These are phyloP conservation scores for Stenopsyche tienmushanensis DNA, from an alignment of 1,140 invertebrate genomes.

Conservation along the genomic window DNA sequence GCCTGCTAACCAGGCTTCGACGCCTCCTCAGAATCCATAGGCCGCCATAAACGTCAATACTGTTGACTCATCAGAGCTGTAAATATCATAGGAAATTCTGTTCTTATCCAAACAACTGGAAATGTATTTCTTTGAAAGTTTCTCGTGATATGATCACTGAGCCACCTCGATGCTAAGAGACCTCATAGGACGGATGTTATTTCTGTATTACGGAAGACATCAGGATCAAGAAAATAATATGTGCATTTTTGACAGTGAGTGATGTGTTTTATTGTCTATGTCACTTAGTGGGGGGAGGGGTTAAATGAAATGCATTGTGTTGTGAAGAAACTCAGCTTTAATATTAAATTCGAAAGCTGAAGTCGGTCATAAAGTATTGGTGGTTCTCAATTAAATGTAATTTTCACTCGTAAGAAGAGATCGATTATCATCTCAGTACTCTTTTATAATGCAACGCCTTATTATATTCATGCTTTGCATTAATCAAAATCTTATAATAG, in stretches of 20 bases:
- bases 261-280: constrained; percentile 15
- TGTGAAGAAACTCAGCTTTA: constrained; percentile 12
- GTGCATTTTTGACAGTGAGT: constrained; percentile 20
- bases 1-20: constrained; percentile 18
- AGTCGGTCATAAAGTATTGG: not conserved
- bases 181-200: not conserved
- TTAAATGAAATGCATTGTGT: not conserved
- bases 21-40: constrained; percentile 26
- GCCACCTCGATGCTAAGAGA: constrained; percentile 5
- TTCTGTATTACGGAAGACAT: not conserved
- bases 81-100: constrained; percentile 30
- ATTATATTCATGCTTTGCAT: not conserved
- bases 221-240: not conserved
- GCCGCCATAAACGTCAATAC: not conserved
- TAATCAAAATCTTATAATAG: not conserved
- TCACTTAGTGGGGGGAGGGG: constrained; percentile 8
- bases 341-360: not conserved
- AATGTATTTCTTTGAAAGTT: constrained; percentile 30
- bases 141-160: constrained; percentile 22
- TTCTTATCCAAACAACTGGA: constrained; percentile 7
- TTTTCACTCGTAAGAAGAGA: not conserved
- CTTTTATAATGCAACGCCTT: not conserved
- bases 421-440: not conserved
- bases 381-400: not conserved
- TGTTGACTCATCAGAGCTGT: constrained; percentile 23